Evolutionary conservation across 2,113 vertebrate genomes (phyloP).

Genomic region (Scomber scombrus): DNA sequence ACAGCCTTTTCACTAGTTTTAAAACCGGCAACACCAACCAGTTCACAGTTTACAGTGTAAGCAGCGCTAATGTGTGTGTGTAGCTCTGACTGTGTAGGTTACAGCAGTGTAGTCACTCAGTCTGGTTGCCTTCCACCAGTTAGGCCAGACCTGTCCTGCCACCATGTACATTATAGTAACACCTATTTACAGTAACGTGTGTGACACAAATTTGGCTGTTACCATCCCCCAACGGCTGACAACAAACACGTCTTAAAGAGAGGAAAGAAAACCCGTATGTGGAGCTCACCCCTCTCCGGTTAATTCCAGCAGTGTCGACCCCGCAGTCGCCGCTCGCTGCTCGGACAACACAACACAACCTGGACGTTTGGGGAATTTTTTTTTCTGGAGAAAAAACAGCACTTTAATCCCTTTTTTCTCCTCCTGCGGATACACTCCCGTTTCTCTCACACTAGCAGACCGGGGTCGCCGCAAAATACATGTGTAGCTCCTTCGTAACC

Average conservation of each 20-base stretch:
- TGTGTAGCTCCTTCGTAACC: conserved; percentile 73
- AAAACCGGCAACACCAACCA: conserved; percentile 14
- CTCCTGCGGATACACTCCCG: conserved; percentile 47
- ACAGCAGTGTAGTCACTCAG: conserved; percentile 44
- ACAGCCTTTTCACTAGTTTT: not conserved
- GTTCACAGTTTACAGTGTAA: conserved; percentile 1
- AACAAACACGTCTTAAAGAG: conserved; percentile 50
- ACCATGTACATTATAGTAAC: conserved; percentile 22
- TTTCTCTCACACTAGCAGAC: conserved; percentile 76
- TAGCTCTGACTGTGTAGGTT: conserved; percentile 26
- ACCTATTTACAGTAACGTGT: conserved; percentile 33
- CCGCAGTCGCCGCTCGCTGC: conserved; percentile 63
- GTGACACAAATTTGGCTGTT: conserved; percentile 23
- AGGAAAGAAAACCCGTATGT: conserved; percentile 38
- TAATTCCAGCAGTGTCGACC: conserved; percentile 71
- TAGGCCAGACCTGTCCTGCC: conserved; percentile 73
- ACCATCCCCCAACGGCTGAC: conserved; percentile 45
- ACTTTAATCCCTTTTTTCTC: conserved; percentile 44
- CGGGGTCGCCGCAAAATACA: conserved; percentile 60
- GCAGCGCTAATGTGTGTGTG: conserved; percentile 41
- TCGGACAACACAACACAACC: conserved; percentile 49
- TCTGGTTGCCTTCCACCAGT: conserved; percentile 56
- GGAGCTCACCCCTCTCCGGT: conserved; percentile 73
- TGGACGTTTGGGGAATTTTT: conserved; percentile 34
- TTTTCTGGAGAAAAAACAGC: conserved; percentile 34